Conservation (phyloP, 2,888 invertebrate species). For the Pyrrhia umbra region DNA sequence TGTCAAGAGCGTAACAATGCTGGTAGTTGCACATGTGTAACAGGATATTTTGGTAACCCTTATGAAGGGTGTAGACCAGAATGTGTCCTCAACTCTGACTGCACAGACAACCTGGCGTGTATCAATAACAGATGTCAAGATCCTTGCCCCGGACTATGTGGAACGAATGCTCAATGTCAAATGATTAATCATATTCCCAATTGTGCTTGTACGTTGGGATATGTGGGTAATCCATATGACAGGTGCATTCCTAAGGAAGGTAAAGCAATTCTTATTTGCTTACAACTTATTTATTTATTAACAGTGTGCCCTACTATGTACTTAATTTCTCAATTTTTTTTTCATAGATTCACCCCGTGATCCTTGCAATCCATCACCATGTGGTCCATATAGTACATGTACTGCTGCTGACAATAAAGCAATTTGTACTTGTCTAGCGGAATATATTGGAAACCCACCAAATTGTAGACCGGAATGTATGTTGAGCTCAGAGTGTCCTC, state of each 20-base stretch:
- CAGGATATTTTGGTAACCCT: constrained; percentile 93
- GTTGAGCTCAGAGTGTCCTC: constrained; percentile 94
- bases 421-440: constrained; percentile 92
- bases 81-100: constrained; percentile 92
- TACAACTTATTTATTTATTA: too few species aligned
- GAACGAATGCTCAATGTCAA: constrained; percentile 93
- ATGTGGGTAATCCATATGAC: constrained; percentile 93
- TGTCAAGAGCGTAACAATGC: constrained; percentile 92
- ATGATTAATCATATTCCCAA: constrained; percentile 94
- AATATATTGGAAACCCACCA: constrained; percentile 93
- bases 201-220: constrained; percentile 92
- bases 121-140: constrained; percentile 92
- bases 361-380: constrained; percentile 94
- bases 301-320: background rate
- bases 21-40: constrained; percentile 93
- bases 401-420: constrained; percentile 91
- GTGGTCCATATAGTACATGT: constrained; percentile 94
- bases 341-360: constrained; percentile 85
- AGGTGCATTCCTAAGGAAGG: constrained; percentile 80
- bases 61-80: constrained; percentile 93
- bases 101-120: constrained; percentile 92
- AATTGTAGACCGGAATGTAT: constrained; percentile 95
- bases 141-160: constrained; percentile 94
- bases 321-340: constrained; percentile 2
- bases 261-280: too few species aligned